A percentile compares a stretch with the other conserved stretches of the same genome.
Conservation (phyloP, 1,140 invertebrate genomes). For the Paraescarpia echinospica region DNA sequence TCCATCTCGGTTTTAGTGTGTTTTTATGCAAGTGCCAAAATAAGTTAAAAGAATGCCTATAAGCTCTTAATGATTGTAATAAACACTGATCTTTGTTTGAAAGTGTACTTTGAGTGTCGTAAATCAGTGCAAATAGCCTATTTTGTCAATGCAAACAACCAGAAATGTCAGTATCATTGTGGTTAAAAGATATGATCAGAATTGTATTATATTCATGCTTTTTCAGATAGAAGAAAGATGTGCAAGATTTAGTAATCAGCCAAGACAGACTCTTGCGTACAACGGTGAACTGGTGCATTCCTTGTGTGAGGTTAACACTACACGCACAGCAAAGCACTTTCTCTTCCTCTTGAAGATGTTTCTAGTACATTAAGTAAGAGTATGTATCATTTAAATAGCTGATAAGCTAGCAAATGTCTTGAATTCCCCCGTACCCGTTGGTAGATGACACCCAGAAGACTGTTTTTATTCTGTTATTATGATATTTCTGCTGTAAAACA, state of each 20-base stretch:
- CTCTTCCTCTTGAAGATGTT: background rate
- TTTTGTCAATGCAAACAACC: too few species aligned
- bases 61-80: too few species aligned
- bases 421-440: background rate
- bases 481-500: background rate
- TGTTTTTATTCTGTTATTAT: too few species aligned
- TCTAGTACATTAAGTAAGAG: background rate
- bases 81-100: too few species aligned
- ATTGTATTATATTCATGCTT: background rate
- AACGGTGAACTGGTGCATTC: background rate
- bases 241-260: background rate
- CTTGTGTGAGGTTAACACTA: background rate
- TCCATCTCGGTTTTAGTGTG: too few species aligned
- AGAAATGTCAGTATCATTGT: too few species aligned
- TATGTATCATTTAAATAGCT: background rate
- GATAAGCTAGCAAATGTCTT: background rate
- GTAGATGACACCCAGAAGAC: too few species aligned
- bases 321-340: background rate
- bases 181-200: background rate
- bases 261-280: background rate
- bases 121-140: too few species aligned
- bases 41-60: too few species aligned
- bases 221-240: background rate
- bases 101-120: too few species aligned
- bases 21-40: too few species aligned